phyloP scores from a whole-genome alignment of 2,797 vertebrate species.

The Brotula barbata region DNA sequence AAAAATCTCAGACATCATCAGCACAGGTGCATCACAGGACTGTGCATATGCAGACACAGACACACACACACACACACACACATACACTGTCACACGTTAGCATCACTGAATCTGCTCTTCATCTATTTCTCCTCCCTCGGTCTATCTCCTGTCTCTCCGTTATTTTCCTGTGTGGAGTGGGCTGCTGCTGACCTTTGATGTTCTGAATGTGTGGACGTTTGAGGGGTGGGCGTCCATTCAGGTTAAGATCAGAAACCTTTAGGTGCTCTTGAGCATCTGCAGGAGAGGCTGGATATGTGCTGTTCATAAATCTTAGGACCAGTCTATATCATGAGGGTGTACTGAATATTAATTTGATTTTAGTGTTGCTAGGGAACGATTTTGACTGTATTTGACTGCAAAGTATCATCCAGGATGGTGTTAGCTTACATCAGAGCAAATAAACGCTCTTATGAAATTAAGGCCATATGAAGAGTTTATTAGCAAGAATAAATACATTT shows the following conservation, averaged over 20 bases:
- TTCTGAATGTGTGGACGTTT: not conserved
- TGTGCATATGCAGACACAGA: constrained; percentile 24
- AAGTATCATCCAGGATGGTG: too few species aligned
- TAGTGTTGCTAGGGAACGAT: too few species aligned
- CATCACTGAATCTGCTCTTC: not conserved
- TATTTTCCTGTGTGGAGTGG: not conserved
- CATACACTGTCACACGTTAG: constrained; percentile 23
- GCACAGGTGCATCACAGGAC: constrained; percentile 66
- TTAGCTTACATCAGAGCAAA: too few species aligned
- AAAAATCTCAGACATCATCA: constrained; percentile 61
- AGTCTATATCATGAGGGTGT: too few species aligned
- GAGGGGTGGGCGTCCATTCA: constrained; percentile 9
- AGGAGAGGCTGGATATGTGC: constrained; percentile 16
- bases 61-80: constrained; percentile 13
- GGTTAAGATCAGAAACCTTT: constrained; percentile 30
- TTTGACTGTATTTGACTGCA: too few species aligned
- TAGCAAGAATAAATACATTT: too few species aligned
- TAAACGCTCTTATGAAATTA: too few species aligned
- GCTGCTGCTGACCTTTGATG: constrained; percentile 36
- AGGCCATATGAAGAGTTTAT: too few species aligned
- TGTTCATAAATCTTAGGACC: not conserved
- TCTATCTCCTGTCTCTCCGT: not conserved
- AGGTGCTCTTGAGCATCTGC: constrained; percentile 41
- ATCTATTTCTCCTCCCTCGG: not conserved
- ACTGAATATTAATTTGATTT: too few species aligned